A percentile compares a stretch with the other conserved stretches of the same genome.
These are phyloP conservation scores for Chloroceryle amazona DNA, from an alignment of 2,797 vertebrate species.

Conservation along the genomic window DNA sequence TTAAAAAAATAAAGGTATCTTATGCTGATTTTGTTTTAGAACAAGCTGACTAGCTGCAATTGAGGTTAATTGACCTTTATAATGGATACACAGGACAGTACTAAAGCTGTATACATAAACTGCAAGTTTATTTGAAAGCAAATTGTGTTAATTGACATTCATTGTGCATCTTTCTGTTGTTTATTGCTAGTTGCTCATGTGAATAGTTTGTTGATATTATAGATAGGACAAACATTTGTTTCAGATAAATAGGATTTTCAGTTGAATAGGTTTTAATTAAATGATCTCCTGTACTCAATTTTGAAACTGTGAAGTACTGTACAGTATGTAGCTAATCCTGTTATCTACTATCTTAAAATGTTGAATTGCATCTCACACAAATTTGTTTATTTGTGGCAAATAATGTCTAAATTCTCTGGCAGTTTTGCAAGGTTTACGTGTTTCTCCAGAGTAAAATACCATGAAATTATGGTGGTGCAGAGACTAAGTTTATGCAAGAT, in stretches of 20 bases:
- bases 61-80: conserved; percentile 72
- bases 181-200: conserved; percentile 80
- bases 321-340: conserved; percentile 55
- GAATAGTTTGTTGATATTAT: conserved; percentile 79
- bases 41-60: conserved; percentile 64
- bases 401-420: conserved; percentile 16
- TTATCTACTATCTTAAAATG: conserved; percentile 45
- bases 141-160: conserved; percentile 82
- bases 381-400: conserved; percentile 42
- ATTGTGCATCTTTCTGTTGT: conserved; percentile 76
- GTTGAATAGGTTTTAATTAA: conserved; percentile 83
- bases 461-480: not conserved
- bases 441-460: not conserved
- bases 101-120: conserved; percentile 62
- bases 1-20: not conserved
- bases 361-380: conserved; percentile 8
- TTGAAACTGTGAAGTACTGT: conserved; percentile 55
- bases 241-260: conserved; percentile 81
- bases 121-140: conserved; percentile 74
- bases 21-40: conserved; percentile 69
- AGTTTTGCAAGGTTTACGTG: not conserved
- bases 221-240: conserved; percentile 80
- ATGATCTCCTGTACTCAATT: conserved; percentile 64
- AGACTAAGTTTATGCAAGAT: not conserved
- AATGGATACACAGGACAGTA: conserved; percentile 71